Percentiles rank a stretch among this genome's conserved stretches.
Evolutionary conservation across 2,797 vertebrate genomes (phyloP).

Genomic region (Acrossocheilus fasciatus): DNA sequence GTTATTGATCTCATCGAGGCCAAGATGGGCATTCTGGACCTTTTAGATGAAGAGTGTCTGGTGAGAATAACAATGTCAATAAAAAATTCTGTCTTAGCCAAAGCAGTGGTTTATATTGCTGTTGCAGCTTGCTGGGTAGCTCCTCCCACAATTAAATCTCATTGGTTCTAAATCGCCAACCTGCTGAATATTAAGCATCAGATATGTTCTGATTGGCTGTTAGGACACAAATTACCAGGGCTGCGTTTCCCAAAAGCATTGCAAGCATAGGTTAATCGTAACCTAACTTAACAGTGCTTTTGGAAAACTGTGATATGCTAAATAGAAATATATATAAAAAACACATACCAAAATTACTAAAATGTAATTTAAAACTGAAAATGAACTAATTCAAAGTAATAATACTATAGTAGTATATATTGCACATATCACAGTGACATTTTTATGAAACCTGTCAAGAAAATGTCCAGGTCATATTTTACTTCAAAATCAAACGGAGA

Average conservation of each 20-base stretch:
- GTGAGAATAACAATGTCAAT: constrained; percentile 72
- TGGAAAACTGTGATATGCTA: not conserved
- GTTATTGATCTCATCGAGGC: constrained; percentile 98
- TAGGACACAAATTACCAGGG: not conserved
- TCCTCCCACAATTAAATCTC: not conserved
- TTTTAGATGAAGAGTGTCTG: constrained; percentile 97
- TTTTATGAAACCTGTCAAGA: not conserved
- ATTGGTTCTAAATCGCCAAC: not conserved
- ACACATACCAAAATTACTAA: not conserved
- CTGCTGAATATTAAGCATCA: not conserved
- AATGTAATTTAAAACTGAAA: not conserved
- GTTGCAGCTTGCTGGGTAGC: not conserved
- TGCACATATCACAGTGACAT: too few relatives aligned
- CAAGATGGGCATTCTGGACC: constrained; percentile 95
- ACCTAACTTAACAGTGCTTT: too few relatives aligned
- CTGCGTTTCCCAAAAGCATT: too few relatives aligned
- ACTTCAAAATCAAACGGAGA: not conserved
- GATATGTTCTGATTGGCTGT: constrained; percentile 13
- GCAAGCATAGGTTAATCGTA: too few relatives aligned
- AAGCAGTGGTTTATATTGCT: not conserved
- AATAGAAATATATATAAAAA: not conserved
- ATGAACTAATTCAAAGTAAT: too few relatives aligned
- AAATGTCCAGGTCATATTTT: not conserved
- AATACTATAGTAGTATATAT: too few relatives aligned
- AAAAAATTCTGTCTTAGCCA: not conserved